phyloP scores from a whole-genome alignment of 1,140 invertebrate genomes.

The Drosophila repleta region DNA sequence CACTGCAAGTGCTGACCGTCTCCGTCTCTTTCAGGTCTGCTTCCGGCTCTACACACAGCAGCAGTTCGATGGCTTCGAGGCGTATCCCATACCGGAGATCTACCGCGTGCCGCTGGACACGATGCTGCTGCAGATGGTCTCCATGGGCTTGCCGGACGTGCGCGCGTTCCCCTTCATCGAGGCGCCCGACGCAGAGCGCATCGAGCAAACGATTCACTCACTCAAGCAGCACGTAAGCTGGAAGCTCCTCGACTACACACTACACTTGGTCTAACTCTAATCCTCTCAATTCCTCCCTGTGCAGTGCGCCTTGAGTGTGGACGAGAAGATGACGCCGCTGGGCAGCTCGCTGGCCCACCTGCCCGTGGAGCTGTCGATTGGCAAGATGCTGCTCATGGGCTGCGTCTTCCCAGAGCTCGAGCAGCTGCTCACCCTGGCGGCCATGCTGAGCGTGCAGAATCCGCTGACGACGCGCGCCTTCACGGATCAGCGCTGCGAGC shows the following conservation, averaged over 20 bases:
- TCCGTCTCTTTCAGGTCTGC: conserved; percentile 82
- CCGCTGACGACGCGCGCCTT: conserved; percentile 96
- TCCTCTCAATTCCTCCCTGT: conserved; percentile 15
- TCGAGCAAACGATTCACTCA: conserved; percentile 94
- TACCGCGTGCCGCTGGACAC: conserved; percentile 96
- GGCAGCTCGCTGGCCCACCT: conserved; percentile 94
- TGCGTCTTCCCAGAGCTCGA: conserved; percentile 96
- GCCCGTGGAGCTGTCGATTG: conserved; percentile 97
- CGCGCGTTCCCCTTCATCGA: conserved; percentile 98
- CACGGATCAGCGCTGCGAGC: conserved; percentile 91
- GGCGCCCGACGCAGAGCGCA: conserved; percentile 90
- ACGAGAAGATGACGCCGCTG: conserved; percentile 94
- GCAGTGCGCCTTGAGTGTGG: conserved; percentile 91
- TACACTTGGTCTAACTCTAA: no score
- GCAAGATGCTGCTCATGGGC: conserved; percentile 98
- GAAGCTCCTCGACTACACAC: no score
- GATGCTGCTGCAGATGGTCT: conserved; percentile 96
- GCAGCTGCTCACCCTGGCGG: conserved; percentile 95
- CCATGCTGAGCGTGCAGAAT: conserved; percentile 96
- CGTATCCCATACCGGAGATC: conserved; percentile 96
- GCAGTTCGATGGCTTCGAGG: conserved; percentile 87
- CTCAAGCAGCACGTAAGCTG: conserved; percentile 92
- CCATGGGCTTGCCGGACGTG: conserved; percentile 96
- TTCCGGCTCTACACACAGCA: conserved; percentile 94
- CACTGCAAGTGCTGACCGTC: background rate